Evolutionary conservation across 2,888 invertebrate genomes (phyloP).

Genomic region (Gortyna flavago): DNA sequence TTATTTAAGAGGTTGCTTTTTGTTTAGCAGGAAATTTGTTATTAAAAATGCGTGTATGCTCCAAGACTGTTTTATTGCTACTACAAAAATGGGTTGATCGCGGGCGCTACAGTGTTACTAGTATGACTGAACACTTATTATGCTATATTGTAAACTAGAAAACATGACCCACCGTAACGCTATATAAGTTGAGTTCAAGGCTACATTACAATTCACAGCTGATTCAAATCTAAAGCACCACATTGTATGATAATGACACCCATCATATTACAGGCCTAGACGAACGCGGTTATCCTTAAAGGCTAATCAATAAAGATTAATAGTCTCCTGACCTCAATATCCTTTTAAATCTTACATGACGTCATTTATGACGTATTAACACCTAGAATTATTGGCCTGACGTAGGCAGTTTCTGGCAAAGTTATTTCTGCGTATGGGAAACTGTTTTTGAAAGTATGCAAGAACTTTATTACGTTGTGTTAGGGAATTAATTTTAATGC

Average conservation of each 20-base stretch:
- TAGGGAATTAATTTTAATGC: conserved; percentile 31
- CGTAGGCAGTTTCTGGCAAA: conserved; percentile 5
- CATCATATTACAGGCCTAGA: conserved; percentile 38
- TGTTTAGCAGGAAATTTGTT: too few species aligned
- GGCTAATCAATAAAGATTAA: conserved; percentile 47
- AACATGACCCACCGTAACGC: conserved; percentile 12
- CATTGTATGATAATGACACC: conserved; percentile 53
- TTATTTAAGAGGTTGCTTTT: too few species aligned
- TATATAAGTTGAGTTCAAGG: conserved; percentile 41
- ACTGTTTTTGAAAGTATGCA: background rate
- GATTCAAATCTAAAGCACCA: conserved; percentile 36
- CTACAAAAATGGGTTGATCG: too few species aligned
- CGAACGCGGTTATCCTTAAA: conserved; percentile 46
- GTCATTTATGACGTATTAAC: conserved; percentile 48
- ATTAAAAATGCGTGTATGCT: too few species aligned
- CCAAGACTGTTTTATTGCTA: too few species aligned
- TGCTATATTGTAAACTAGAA: background rate
- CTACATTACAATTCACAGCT: conserved; percentile 35
- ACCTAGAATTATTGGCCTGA: conserved; percentile 16
- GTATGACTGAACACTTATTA: too few species aligned
- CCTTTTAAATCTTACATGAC: conserved; percentile 28
- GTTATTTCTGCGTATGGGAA: conserved; percentile 2
- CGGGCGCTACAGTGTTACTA: too few species aligned
- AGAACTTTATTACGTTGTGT: background rate
- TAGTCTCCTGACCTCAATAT: conserved; percentile 51